Conservation (phyloP, 2,888 invertebrate species). For the Stratiomys singularior region DNA sequence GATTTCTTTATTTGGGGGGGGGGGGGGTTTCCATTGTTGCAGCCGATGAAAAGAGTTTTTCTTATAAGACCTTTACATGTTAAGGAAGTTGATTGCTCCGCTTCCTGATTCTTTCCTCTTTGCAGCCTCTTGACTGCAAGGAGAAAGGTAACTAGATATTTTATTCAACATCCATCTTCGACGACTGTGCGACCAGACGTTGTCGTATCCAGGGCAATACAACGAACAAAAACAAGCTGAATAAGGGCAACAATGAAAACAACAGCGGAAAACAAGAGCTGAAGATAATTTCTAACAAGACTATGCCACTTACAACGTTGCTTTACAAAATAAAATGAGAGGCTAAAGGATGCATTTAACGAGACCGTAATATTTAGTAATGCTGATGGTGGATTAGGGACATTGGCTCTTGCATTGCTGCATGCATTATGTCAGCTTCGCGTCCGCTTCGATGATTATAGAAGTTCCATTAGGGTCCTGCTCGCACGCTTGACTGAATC, state of each 20-base stretch:
- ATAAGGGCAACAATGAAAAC: neutral
- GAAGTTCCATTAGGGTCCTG: neutral
- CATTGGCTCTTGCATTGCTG: neutral
- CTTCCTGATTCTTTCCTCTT: too few relatives aligned
- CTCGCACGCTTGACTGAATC: neutral
- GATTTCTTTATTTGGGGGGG: neutral
- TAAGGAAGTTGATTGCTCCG: neutral
- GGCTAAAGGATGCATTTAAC: slow-evolving; percentile 21
- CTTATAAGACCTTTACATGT: neutral
- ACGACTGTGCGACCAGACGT: neutral
- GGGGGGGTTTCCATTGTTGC: slow-evolving; percentile 20
- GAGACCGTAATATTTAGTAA: slow-evolving; percentile 19
- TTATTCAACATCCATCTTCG: neutral
- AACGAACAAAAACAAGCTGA: neutral
- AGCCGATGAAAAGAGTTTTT: slow-evolving; percentile 21
- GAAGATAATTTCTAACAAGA: slow-evolving; percentile 40
- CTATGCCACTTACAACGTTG: slow-evolving; percentile 28
- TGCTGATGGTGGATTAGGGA: neutral
- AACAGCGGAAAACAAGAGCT: neutral
- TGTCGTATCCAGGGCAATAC: slow-evolving; percentile 12
- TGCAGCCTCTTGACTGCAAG: neutral
- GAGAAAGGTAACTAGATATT: neutral
- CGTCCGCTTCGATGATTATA: neutral
- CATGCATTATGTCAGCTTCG: neutral
- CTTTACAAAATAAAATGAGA: neutral